Evolutionary conservation across 1,140 invertebrate genomes (phyloP), one percentile per base, ranked within the genome.

Genomic region (Planococcus citri): DNA sequence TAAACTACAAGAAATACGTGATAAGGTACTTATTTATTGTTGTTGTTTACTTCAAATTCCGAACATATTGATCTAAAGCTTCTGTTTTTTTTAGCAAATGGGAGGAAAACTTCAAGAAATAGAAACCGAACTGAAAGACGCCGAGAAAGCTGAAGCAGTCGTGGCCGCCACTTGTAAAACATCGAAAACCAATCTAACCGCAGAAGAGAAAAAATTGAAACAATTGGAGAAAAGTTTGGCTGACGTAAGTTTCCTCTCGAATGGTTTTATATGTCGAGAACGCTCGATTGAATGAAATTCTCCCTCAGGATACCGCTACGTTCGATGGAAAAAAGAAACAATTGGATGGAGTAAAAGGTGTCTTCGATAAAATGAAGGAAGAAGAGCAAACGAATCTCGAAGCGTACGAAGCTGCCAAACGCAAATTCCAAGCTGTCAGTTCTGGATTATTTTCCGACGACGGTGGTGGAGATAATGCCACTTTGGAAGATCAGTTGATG

Each of bases 401-500:
- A 70, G 86, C 85, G 1, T 82, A 92, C 72, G 78, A 82, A 12
- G 82, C 83, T 41, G 91, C 92, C 0, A 87, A 95, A 78, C 86
- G 87, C 68, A 84, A 85, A 68, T 91, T 88, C 73, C 87, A 96
- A 75, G 92, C 92, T 69, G 85, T 95, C 8, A 91, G 85, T 76
- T 82, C 88, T 24, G 94, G 94, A 24, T 79, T 91, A 61, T 85
- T 93, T 29, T 84, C 87, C 25, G 88, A 86, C 70, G 87, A 88
- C n/a, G 86, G 86, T 74, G 92, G 93, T 17, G 92, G 93, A 12
- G 83, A 88, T 77, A 87, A 87, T 70, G 85, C 89, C n/a, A 93
- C 93, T 4, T 80, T 97, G 21, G 88, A 92, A 76, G 91, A 95
- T 73, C 92, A 96, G 76, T 80, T 96, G 0, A 94, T 94, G 74